Conservation (phyloP, 2,888 invertebrate genomes). For the Anaspis maculata region DNA sequence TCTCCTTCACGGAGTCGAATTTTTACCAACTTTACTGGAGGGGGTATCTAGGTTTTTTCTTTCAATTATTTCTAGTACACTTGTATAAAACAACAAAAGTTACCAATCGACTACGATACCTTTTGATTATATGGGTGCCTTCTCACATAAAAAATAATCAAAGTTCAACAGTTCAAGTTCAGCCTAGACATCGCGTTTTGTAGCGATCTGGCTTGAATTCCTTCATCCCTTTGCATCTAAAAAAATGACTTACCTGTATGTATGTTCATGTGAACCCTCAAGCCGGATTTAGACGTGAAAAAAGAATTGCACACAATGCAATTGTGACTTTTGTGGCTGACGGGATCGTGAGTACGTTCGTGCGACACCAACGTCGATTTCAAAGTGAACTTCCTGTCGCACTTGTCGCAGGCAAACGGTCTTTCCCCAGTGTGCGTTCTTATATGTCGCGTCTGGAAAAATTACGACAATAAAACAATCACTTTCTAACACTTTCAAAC, state of each 20-base stretch:
- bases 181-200: too few relatives aligned
- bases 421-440: constrained; percentile 61
- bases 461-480: background rate
- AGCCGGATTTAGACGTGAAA: constrained; percentile 57
- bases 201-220: too few relatives aligned
- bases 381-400: constrained; percentile 52
- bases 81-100: too few relatives aligned
- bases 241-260: constrained; percentile 45
- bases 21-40: too few relatives aligned
- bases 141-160: too few relatives aligned
- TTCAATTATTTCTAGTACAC: too few relatives aligned
- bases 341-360: constrained; percentile 47
- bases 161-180: too few relatives aligned
- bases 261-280: constrained; percentile 58
- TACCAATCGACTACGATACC: too few relatives aligned
- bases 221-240: background rate
- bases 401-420: constrained; percentile 52
- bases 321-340: constrained; percentile 47
- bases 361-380: constrained; percentile 59
- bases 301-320: constrained; percentile 55
- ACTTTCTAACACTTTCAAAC: constrained; percentile 1
- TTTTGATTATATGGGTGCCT: too few relatives aligned
- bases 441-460: constrained; percentile 48
- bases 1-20: too few relatives aligned
- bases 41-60: too few relatives aligned